These are phyloP conservation scores for Trinorchestia longiramus DNA, from an alignment of 1,140 invertebrate genomes.

Conservation along the genomic window DNA sequence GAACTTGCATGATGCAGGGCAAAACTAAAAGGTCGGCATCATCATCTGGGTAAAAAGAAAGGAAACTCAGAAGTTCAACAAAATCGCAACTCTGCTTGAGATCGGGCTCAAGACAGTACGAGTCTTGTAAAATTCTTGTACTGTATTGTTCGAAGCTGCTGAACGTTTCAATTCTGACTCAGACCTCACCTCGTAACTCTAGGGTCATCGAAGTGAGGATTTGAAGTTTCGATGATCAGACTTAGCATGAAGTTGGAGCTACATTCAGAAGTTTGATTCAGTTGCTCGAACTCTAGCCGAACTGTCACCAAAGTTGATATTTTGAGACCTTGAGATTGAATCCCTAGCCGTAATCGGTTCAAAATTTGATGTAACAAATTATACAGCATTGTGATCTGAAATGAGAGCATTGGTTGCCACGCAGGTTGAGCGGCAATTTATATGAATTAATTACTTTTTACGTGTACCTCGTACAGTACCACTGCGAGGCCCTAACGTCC, in stretches of 20 bases:
- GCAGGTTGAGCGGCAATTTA: background rate
- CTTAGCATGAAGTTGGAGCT: background rate
- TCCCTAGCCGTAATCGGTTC: background rate
- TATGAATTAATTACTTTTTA: background rate
- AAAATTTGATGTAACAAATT: background rate
- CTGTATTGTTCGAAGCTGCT: background rate
- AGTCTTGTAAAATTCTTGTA: background rate
- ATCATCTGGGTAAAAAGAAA: background rate
- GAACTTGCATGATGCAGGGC: too few species aligned
- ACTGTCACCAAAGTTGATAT: background rate
- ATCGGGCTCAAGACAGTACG: background rate
- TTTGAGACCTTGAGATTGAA: background rate
- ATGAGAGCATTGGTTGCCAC: background rate
- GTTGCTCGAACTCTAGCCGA: background rate
- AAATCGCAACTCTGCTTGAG: background rate
- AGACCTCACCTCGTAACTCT: background rate
- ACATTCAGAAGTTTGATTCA: background rate
- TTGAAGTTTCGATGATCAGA: background rate
- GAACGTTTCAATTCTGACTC: background rate
- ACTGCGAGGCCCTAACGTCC: too few species aligned
- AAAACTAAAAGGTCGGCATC: background rate
- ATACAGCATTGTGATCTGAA: background rate
- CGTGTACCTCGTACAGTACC: background rate
- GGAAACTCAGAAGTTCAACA: background rate
- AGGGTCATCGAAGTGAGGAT: background rate